Evolutionary conservation across 2,113 vertebrate genomes (phyloP), one percentile per base, ranked within the genome.

Genomic region (Megaleporinus macrocephalus): DNA sequence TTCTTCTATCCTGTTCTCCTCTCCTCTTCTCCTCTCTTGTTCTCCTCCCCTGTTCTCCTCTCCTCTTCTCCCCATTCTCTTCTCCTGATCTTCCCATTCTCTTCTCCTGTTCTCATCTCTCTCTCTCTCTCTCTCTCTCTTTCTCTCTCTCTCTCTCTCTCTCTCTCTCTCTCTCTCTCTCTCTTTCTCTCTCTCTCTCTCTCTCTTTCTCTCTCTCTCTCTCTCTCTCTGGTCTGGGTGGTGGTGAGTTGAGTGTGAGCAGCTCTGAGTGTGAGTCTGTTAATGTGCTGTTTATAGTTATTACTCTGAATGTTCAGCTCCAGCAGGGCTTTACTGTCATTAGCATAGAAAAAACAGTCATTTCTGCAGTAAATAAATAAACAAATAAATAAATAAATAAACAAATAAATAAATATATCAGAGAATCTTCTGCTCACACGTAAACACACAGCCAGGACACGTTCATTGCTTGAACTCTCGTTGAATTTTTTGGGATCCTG

Each of bases 231-330:
- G 7, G 1, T 11, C 2, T 59, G 16, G 1, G 14, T 24, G 78
- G 13, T 9, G 66, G 63, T 72, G 68, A 73, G 26, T 24, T 72
- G 49, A 61, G 49, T 24, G 13, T 57, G 77, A 20, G 16, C 61
- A 14, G 1, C 22, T 6, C 49, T 22, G 11, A 9, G 14, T 49
- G 0, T 13, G 14, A 12, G 12, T 33, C 47, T 22, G 15, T 53
- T 78, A 78, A 78, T 69, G 76, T 16, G 11, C 33, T n/a, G 24
- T 22, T 80, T 73, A 49, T 73, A 73, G 13, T n/a, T 33, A 47
- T 73, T 49, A 49, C 30, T 18, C 36, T 71, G 47, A 55, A 63
- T 18, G 49, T 16, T 14, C 49, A 18, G 49, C 49, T 51, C 16
- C 49, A 18, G 49, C 49, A 16, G 49, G 49, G 9, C 14, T 9